Percentiles rank a stretch among this genome's conserved stretches.
phyloP scores from a whole-genome alignment of 2,113 vertebrate genomes.

The Piaya cayana region DNA sequence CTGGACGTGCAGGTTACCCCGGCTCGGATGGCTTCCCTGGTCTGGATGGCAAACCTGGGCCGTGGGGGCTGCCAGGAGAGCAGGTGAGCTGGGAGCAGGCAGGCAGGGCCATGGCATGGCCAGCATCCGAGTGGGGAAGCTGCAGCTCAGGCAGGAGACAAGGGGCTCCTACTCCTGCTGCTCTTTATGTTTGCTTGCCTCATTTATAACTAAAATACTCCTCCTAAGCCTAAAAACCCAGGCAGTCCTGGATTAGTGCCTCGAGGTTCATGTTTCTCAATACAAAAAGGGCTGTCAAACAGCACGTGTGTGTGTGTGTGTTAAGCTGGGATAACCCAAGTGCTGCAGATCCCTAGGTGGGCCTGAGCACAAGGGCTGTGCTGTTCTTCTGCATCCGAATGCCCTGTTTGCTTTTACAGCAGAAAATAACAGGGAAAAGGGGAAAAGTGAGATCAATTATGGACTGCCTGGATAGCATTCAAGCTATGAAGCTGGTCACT shows the following conservation, averaged over 20 bases:
- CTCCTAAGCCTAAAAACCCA: neutral
- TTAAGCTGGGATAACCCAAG: neutral
- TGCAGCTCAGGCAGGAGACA: accelerated
- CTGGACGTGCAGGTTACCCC: conserved; percentile 74
- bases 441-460: neutral
- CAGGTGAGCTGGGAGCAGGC: conserved; percentile 59
- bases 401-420: neutral
- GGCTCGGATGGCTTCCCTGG: conserved; percentile 82
- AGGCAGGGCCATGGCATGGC: neutral
- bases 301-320: accelerated
- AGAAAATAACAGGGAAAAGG: neutral
- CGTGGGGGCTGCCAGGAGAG: conserved; percentile 74
- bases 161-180: neutral
- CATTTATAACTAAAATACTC: neutral
- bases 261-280: neutral
- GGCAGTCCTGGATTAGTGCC: neutral
- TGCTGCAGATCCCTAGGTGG: neutral
- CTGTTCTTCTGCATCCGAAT: neutral
- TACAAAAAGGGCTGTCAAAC: neutral
- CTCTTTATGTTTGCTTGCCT: neutral
- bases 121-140: accelerated
- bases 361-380: accelerated
- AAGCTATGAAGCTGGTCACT: neutral
- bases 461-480: neutral
- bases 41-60: conserved; percentile 78